phyloP scores from a whole-genome alignment of 2,113 vertebrate species.

The Callopanchax toddi region DNA sequence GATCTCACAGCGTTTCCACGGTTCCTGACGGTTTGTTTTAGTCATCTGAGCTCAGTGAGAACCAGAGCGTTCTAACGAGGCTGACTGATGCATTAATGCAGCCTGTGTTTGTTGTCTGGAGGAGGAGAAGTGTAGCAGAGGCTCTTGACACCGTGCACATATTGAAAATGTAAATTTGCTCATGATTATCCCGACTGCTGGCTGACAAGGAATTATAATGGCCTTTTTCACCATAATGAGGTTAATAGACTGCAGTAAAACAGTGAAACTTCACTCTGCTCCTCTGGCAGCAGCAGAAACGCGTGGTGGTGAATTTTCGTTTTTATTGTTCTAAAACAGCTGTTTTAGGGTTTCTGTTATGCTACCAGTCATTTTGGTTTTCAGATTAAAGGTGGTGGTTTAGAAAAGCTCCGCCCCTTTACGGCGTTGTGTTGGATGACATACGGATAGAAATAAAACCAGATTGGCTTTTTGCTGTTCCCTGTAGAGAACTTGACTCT shows the following conservation, averaged over 20 bases:
- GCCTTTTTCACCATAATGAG: conserved; percentile 17
- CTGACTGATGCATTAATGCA: conserved; percentile 16
- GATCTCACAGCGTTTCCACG: not conserved
- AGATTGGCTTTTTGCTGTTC: no score
- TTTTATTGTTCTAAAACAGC: no score
- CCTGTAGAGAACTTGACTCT: no score
- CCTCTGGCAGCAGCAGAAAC: no score
- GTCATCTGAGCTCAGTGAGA: not conserved
- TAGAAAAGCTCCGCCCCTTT: no score
- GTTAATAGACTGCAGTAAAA: conserved; percentile 1
- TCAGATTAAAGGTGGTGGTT: no score
- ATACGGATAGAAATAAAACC: no score
- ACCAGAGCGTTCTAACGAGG: conserved; percentile 13
- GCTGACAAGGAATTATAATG: conserved; percentile 14
- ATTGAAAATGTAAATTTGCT: conserved; percentile 51
- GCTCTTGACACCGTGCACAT: conserved; percentile 25
- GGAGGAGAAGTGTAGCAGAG: conserved; percentile 27
- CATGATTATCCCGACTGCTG: conserved; percentile 25
- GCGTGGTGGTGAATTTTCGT: no score
- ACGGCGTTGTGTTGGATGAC: no score
- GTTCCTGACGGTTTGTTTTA: not conserved
- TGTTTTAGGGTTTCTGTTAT: no score
- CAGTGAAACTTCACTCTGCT: not conserved
- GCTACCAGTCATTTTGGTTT: no score
- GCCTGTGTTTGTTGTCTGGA: conserved; percentile 20